Base-by-base conservation (phyloP, 2,113 vertebrate genomes). In the Melanotaenia duboulayi region DNA sequence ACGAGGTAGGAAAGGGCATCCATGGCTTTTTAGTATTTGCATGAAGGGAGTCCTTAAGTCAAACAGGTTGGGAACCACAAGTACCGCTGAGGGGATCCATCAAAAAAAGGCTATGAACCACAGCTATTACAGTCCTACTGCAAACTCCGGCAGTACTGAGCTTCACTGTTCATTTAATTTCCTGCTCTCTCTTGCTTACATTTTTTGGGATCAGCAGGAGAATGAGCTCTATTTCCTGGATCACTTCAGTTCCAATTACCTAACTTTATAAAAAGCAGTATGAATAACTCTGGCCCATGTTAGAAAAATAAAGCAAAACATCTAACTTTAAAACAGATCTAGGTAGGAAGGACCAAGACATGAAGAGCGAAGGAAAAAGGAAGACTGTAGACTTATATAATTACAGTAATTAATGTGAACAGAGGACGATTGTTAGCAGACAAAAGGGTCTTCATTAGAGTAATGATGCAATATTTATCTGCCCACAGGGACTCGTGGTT, bases 181-280 rank as follows among this genome's bases (percentile, higher is more conserved):
- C 62, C 72, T 74, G 73, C 68, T 60, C 56, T 69, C 51, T 58
- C 59, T 74, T 85, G 63, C 65, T 80, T 69, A 62, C 48, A 61
- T 78, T 82, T 74, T 77, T 42, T 59, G 20, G 57, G 39, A 57
- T 4, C n/a, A 0, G 52, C 24, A 52, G 3, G 11, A 67, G 32
- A 74, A 56, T 46, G 37, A 40, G 32, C 51, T 77, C 68, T n/a
- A 66, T 79, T 83, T 86, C 72, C 69, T 72, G 69, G 54, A 69
- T 80, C 39, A 48, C 49, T 61, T 79, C 39, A 37, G 56, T 76
- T 80, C 65, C 39, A 69, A 72, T 78, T 71, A 65, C 39, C 65
- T 57, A 11, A 35, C 57, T 68, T 54, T 56, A 57, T 40, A 16
- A 76, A 55, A 23, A 39, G 51, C 20, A 17, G 25, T 32, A 12